Evolutionary conservation across 2,888 invertebrate species (phyloP).

Genomic region (Creontiades dilutus): DNA sequence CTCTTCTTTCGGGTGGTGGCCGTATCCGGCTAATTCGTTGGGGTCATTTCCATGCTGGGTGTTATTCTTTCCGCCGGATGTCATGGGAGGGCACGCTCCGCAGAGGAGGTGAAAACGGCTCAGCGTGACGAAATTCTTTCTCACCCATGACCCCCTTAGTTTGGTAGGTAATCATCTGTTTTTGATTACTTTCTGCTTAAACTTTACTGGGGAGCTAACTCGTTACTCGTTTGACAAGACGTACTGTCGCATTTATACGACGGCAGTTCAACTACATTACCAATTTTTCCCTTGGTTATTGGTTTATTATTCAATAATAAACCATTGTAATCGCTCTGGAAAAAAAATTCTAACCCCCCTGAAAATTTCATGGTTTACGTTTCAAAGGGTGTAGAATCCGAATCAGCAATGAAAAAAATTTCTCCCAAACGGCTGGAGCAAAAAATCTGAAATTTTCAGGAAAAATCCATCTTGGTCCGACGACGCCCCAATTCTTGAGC

Average conservation of each 20-base stretch:
- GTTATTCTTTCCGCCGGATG: constrained; percentile 28
- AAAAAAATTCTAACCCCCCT: too few species aligned
- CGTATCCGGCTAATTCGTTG: constrained; percentile 22
- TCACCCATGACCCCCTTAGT: constrained; percentile 24
- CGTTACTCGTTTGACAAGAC: not conserved
- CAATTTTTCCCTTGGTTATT: too few species aligned
- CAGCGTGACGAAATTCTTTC: constrained; percentile 32
- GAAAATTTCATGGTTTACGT: too few species aligned
- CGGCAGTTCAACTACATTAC: not conserved
- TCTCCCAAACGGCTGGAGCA: too few species aligned
- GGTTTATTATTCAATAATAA: too few species aligned
- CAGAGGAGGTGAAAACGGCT: constrained; percentile 9
- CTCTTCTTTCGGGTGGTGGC: too few species aligned
- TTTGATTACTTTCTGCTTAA: constrained; percentile 5
- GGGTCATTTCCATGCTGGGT: constrained; percentile 16
- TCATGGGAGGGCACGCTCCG: constrained; percentile 1
- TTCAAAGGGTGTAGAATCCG: too few species aligned
- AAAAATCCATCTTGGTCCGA: too few species aligned
- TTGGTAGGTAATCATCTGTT: constrained; percentile 1
- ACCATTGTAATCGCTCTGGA: too few species aligned
- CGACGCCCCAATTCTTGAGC: too few species aligned
- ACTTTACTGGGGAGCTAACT: not conserved
- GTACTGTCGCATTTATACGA: not conserved
- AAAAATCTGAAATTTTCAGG: too few species aligned
- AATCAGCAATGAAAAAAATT: too few species aligned